Percentiles rank a stretch among this genome's conserved stretches.
These are phyloP conservation scores for Aspidiotus destructor DNA, from an alignment of 2,888 invertebrate genomes.

Conservation along the genomic window DNA sequence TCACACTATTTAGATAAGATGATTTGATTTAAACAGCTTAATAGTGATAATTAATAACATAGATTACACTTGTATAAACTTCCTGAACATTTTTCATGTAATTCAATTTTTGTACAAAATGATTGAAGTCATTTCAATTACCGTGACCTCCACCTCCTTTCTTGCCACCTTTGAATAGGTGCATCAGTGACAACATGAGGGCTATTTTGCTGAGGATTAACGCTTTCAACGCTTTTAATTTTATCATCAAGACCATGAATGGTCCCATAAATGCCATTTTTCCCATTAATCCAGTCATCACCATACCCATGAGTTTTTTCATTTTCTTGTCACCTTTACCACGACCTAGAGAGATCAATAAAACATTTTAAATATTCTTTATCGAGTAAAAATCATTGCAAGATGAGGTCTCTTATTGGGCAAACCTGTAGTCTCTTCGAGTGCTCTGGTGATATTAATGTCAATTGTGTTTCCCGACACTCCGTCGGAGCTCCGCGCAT, in stretches of 20 bases:
- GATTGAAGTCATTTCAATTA: constrained; percentile 15
- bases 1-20: too few species aligned
- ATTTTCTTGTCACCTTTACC: constrained; percentile 54
- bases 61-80: too few species aligned
- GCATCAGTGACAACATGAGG: constrained; percentile 38
- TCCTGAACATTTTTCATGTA: too few species aligned
- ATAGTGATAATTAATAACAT: too few species aligned
- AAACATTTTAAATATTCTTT: too few species aligned
- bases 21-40: too few species aligned
- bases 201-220: constrained; percentile 39
- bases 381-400: neutral
- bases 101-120: too few species aligned
- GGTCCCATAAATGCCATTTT: constrained; percentile 54
- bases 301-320: constrained; percentile 55
- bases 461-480: constrained; percentile 39
- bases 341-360: constrained; percentile 39
- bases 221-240: constrained; percentile 43
- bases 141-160: constrained; percentile 37
- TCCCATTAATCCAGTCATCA: constrained; percentile 53
- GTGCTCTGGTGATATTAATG: constrained; percentile 38
- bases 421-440: constrained; percentile 33
- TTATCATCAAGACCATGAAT: constrained; percentile 52
- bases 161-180: constrained; percentile 38
- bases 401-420: neutral
- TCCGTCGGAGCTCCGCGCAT: constrained; percentile 36